A percentile compares a stretch with the other conserved stretches of the same genome.
phyloP scores from a whole-genome alignment of 2,113 vertebrate species.

The Psilopogon haemacephalus region DNA sequence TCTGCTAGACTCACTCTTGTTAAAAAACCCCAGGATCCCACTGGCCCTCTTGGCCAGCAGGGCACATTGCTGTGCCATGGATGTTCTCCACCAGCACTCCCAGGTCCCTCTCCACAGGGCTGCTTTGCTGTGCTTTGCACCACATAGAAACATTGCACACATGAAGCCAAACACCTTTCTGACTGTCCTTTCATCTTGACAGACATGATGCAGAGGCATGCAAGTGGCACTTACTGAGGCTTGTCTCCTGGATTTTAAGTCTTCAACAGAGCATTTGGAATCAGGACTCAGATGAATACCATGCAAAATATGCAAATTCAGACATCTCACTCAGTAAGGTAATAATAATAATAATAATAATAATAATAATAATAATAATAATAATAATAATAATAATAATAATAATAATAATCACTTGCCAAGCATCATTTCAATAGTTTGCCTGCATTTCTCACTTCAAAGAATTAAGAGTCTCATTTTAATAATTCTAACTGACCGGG shows the following conservation, averaged over 20 bases:
- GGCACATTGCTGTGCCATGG: too few relatives aligned
- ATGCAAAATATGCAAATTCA: constrained; percentile 43
- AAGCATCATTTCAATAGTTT: background rate
- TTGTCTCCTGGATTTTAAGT: constrained; percentile 62
- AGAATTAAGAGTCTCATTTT: background rate
- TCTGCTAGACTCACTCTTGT: too few relatives aligned
- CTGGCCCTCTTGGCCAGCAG: too few relatives aligned
- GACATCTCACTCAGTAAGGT: constrained; percentile 28
- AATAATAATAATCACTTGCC: background rate
- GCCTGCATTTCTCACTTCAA: background rate
- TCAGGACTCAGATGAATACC: constrained; percentile 58
- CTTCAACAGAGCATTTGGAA: constrained; percentile 25
- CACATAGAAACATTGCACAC: background rate
- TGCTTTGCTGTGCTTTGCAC: too few relatives aligned
- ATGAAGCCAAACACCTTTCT: background rate
- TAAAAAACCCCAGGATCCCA: too few relatives aligned
- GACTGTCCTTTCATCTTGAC: constrained; percentile 44
- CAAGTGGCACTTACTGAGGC: constrained; percentile 60
- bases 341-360: background rate
- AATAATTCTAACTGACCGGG: background rate
- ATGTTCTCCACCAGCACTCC: too few relatives aligned
- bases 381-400: background rate
- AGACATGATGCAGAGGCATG: background rate
- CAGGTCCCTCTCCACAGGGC: too few relatives aligned
- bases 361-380: background rate